Base-by-base conservation (phyloP, 2,797 vertebrate genomes). In the Odontamblyopus lacepedii region DNA sequence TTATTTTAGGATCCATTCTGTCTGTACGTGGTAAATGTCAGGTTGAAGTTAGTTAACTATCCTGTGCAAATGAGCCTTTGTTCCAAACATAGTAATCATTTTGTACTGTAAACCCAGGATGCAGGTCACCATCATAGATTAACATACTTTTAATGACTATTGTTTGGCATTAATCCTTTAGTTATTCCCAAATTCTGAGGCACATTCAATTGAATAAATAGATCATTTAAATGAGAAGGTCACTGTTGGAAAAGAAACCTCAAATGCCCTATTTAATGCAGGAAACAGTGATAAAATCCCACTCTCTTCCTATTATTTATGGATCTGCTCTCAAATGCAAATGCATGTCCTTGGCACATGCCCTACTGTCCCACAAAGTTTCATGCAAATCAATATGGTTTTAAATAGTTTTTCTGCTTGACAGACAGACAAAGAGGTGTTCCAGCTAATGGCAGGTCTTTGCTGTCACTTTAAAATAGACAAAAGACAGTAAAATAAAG, bases 181-280 rank as follows among this genome's bases (percentile, higher is more conserved):
- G 65, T 53, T 66, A 32, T 53, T 67, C 50, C 50, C 8, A 32
- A 67, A 11, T 19, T 67, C 65, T 53, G 15, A 65, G 63, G 41
- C 27, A 16, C 8, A 32, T n/a, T 67, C 44, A 30, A 35, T 7
- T n/a, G 18, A 53, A 55, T 67, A 53, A 67, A 53, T 53, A 53
- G 27, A 67, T 32, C 16, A 53, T 67, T 67, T 35, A 67, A 53
- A 67, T 55, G 16, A 67, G 48, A 67, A 67, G 48, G 65, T 67
- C 65, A 23, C 65, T 32, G 8, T 19, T 30, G 19, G 65, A 67
- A 29, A 67, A 27, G 50, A 51, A 53, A 66, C 63, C 65, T 55
- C 65, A 67, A 53, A 67, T 67, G 65, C 29, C 65, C 70, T 63
- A 55, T 27, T 62, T 60, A 61, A 72, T 60, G 56, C 68, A 70